Conservation (phyloP, 1,140 invertebrate species). For the Heliconius nattereri region DNA sequence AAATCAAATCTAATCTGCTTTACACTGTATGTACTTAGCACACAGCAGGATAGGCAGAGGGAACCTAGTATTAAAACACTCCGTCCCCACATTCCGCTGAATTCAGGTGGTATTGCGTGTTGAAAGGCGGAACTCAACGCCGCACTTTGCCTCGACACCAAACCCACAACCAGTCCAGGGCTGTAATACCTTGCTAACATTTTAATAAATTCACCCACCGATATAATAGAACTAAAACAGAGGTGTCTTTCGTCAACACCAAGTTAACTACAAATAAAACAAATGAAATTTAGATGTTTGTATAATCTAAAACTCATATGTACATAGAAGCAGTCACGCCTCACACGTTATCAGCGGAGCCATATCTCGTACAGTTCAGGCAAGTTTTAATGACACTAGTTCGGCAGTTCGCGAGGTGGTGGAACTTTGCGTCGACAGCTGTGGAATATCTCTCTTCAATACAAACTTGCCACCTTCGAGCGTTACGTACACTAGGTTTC, state of each 20-base stretch:
- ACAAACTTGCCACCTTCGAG: neutral
- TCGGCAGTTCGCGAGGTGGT: conserved; percentile 3
- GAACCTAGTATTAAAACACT: too few relatives aligned
- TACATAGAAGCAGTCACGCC: neutral
- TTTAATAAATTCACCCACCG: too few relatives aligned
- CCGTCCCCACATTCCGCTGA: too few relatives aligned
- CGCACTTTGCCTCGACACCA: too few relatives aligned
- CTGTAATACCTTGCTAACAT: too few relatives aligned
- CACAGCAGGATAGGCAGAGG: too few relatives aligned
- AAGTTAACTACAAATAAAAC: neutral
- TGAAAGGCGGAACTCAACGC: too few relatives aligned
- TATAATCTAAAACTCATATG: neutral
- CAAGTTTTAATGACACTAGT: conserved; percentile 16
- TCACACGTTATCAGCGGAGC: neutral
- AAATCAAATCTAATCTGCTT: too few relatives aligned
- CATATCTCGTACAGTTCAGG: neutral
- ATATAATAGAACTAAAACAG: neutral
- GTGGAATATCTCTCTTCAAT: conserved; percentile 5
- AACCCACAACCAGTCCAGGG: too few relatives aligned
- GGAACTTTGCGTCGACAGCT: neutral
- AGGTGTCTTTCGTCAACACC: neutral
- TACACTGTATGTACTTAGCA: too few relatives aligned
- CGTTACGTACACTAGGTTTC: neutral
- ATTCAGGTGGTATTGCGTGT: too few relatives aligned
- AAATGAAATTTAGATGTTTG: neutral